These are phyloP conservation scores for Chromoteleia sp. DNA, from an alignment of 2,888 invertebrate species.

Conservation along the genomic window DNA sequence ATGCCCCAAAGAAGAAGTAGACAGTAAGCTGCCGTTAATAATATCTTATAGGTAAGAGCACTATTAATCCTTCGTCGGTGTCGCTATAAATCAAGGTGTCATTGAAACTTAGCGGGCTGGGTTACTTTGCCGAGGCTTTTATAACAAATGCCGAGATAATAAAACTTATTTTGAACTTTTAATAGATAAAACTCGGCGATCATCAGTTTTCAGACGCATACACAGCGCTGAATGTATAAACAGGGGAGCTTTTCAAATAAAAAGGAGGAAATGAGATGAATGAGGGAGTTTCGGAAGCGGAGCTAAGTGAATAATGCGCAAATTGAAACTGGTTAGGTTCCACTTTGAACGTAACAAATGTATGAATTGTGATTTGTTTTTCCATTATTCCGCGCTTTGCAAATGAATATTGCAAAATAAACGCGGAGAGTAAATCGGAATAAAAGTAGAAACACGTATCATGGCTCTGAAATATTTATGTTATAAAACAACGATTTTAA, in stretches of 20 bases:
- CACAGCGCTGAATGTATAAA: slow-evolving; percentile 14
- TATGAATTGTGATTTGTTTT: no score
- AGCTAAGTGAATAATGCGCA: slow-evolving; percentile 5
- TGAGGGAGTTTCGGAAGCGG: neutral
- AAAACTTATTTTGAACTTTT: slow-evolving; percentile 72
- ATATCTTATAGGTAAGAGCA: slow-evolving; percentile 73
- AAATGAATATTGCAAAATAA: no score
- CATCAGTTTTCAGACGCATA: slow-evolving; percentile 32
- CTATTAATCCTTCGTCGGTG: slow-evolving; percentile 74
- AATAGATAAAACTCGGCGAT: slow-evolving; percentile 56
- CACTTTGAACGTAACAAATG: no score
- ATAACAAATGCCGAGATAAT: slow-evolving; percentile 73
- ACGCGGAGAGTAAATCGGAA: no score
- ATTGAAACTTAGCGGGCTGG: slow-evolving; percentile 54
- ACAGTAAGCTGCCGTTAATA: slow-evolving; percentile 75
- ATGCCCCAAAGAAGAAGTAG: slow-evolving; percentile 64
- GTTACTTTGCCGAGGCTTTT: slow-evolving; percentile 55
- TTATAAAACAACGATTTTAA: no score
- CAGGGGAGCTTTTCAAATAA: neutral
- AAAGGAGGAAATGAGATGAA: neutral
- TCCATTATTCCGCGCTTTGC: no score
- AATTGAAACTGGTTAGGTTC: neutral
- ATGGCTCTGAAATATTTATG: no score
- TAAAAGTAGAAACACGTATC: no score
- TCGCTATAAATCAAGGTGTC: slow-evolving; percentile 73